Conservation (phyloP, 2,888 invertebrate species). For the Portevinia maculata region DNA sequence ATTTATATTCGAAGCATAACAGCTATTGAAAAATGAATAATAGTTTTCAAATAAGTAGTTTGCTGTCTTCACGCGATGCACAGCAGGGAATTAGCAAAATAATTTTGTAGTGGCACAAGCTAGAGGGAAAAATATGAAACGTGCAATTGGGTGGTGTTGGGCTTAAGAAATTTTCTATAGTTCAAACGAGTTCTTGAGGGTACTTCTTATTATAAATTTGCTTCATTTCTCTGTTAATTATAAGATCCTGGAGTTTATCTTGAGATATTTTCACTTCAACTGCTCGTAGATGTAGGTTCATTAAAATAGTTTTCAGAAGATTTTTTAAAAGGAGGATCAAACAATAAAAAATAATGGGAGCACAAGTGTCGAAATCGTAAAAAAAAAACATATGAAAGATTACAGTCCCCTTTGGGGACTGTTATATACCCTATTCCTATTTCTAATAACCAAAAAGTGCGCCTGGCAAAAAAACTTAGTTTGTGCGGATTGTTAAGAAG, state of each 20-base stretch:
- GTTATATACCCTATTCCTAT: no score
- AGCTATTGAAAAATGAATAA: constrained; percentile 19
- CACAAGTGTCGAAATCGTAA: no score
- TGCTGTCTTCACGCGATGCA: constrained; percentile 32
- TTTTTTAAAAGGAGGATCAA: no score
- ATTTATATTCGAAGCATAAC: constrained; percentile 32
- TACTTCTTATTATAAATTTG: neutral
- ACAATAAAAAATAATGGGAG: no score
- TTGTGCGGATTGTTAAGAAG: no score
- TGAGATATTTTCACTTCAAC: no score
- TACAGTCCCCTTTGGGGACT: no score
- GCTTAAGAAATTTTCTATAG: neutral
- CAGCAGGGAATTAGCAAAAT: neutral
- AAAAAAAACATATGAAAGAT: no score
- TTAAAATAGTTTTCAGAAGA: no score
- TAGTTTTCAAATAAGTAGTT: constrained; percentile 17
- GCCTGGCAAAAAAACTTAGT: no score
- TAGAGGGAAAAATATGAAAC: neutral
- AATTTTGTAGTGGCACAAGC: constrained; percentile 7
- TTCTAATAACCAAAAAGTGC: no score
- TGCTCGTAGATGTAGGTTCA: no score
- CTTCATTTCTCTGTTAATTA: neutral
- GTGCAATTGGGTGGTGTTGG: neutral
- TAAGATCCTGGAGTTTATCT: neutral
- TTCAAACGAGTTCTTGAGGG: neutral